Percentiles rank a stretch among this genome's conserved stretches.
These are phyloP conservation scores for Isoperla grammatica DNA, from an alignment of 2,888 invertebrate genomes.

Conservation along the genomic window DNA sequence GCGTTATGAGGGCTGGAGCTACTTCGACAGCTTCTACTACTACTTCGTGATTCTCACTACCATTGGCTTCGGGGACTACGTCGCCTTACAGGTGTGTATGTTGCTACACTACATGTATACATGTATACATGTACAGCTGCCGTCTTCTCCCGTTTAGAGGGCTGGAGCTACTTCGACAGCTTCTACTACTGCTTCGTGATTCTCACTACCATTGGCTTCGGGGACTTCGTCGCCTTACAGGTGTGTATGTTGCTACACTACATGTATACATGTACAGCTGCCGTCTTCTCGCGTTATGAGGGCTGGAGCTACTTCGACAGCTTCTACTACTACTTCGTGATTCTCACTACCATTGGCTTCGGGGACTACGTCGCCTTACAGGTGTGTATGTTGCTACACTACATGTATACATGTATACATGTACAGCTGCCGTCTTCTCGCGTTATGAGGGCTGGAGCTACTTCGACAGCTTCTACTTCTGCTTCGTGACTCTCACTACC, in stretches of 20 bases:
- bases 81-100: conserved; percentile 85
- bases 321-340: conserved; percentile 99
- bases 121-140: too few relatives aligned
- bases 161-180: conserved; percentile 95
- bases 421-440: conserved; percentile 78
- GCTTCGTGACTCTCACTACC: conserved; percentile 97
- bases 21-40: conserved; percentile 96
- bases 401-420: too few relatives aligned
- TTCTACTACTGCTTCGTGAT: conserved; percentile 99
- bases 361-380: conserved; percentile 97
- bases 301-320: conserved; percentile 96
- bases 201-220: conserved; percentile 95
- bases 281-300: conserved; percentile 90
- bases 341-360: conserved; percentile 95
- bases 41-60: conserved; percentile 99
- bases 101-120: too few relatives aligned
- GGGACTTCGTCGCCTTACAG: conserved; percentile 95
- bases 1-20: conserved; percentile 92
- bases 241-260: too few relatives aligned
- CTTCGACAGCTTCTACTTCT: conserved; percentile 96
- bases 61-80: conserved; percentile 97
- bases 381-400: too few relatives aligned
- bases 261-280: too few relatives aligned
- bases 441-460: conserved; percentile 97
- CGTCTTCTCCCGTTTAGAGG: conserved; percentile 88